These are phyloP conservation scores for Tetramorium parvispinum DNA, from an alignment of 1,140 invertebrate genomes.

Conservation along the genomic window DNA sequence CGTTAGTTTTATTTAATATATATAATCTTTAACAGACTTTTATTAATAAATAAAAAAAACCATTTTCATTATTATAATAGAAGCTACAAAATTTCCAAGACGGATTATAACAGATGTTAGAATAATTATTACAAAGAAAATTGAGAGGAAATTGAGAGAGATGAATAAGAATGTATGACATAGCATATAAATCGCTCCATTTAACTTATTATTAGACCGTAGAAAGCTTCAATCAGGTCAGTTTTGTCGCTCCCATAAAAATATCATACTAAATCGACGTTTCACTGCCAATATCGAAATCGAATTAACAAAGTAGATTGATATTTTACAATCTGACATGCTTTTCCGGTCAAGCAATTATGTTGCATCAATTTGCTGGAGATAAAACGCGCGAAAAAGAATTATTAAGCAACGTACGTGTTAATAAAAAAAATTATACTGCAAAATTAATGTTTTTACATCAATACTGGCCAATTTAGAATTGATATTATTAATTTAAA, in stretches of 20 bases:
- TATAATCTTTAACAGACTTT: background rate
- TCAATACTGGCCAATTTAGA: background rate
- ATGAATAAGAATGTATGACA: background rate
- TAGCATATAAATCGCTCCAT: background rate
- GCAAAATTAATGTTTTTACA: background rate
- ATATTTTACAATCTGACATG: slow-evolving; percentile 25
- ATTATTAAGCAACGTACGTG: background rate
- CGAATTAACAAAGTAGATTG: slow-evolving; percentile 23
- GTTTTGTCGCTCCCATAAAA: background rate
- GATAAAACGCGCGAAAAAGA: background rate
- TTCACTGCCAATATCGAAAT: background rate
- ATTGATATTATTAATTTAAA: background rate
- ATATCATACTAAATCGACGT: background rate
- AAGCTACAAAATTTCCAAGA: background rate
- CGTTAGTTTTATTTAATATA: background rate
- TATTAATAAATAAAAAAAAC: background rate
- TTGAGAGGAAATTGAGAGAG: background rate
- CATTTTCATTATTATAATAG: background rate
- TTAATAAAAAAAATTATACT: background rate
- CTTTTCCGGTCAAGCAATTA: background rate
- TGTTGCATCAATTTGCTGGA: background rate
- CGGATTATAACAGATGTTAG: background rate
- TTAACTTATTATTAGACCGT: background rate
- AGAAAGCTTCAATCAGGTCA: slow-evolving; percentile 5
- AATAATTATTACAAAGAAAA: background rate